Evolutionary conservation across 2,888 invertebrate species (phyloP).

Genomic region (Lottia gigantea): DNA sequence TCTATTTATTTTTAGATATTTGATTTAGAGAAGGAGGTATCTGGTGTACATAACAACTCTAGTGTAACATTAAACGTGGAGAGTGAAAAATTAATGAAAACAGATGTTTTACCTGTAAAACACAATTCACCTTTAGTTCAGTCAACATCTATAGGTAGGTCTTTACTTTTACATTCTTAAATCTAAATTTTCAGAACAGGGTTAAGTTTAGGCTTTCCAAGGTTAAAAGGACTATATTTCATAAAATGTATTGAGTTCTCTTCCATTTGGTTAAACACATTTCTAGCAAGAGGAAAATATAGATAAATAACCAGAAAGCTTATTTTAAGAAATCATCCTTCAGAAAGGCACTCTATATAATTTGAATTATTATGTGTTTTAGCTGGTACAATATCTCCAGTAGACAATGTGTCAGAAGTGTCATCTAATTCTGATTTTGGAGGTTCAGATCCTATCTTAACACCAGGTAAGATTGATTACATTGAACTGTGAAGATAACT

Average conservation of each 20-base stretch:
- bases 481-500: too few relatives aligned
- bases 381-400: background rate
- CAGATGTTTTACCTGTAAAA: constrained; percentile 16
- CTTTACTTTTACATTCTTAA: background rate
- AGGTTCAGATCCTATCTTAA: constrained; percentile 28
- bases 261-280: too few relatives aligned
- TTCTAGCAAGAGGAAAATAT: too few relatives aligned
- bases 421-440: constrained; percentile 36
- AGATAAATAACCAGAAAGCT: too few relatives aligned
- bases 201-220: too few relatives aligned
- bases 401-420: constrained; percentile 30
- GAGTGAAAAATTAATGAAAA: constrained; percentile 14
- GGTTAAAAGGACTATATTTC: too few relatives aligned
- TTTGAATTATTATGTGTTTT: too few relatives aligned
- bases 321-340: too few relatives aligned
- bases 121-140: constrained; percentile 26
- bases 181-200: background rate
- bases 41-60: constrained; percentile 51
- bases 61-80: background rate
- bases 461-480: constrained; percentile 31
- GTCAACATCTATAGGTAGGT: constrained; percentile 32
- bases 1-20: constrained; percentile 71
- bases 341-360: too few relatives aligned
- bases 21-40: constrained; percentile 83
- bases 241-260: too few relatives aligned